Evolutionary conservation across 2,888 invertebrate genomes (phyloP).

Genomic region (Rugalucina vietnamica): DNA sequence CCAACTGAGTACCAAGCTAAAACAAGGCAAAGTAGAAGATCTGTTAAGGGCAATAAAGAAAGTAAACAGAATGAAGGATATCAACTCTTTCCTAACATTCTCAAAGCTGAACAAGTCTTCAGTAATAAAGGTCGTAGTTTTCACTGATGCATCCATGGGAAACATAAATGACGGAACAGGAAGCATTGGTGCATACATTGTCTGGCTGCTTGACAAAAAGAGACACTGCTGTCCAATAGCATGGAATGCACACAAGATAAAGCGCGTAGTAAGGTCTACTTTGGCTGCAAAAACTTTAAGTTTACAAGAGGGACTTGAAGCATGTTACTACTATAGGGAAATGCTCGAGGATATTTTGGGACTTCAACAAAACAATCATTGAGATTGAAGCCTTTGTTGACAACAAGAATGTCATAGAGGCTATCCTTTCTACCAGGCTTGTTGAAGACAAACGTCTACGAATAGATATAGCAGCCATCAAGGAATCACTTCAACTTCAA

Average conservation of each 20-base stretch:
- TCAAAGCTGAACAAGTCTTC: background rate
- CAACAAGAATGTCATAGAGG: background rate
- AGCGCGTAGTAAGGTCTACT: background rate
- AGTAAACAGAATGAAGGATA: slow-evolving; percentile 6
- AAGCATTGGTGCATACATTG: background rate
- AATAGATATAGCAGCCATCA: background rate
- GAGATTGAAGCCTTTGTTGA: no score
- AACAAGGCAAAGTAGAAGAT: slow-evolving; percentile 25
- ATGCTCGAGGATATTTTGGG: background rate
- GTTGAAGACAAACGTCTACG: background rate
- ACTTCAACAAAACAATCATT: background rate
- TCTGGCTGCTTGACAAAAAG: background rate
- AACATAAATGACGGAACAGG: background rate
- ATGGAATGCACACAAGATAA: background rate
- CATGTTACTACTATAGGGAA: background rate
- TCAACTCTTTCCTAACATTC: background rate
- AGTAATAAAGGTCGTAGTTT: background rate
- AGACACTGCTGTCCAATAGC: background rate
- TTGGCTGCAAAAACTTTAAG: background rate
- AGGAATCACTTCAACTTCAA: no score
- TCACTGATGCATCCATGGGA: background rate
- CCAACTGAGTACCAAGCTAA: slow-evolving; percentile 36
- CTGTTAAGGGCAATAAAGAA: slow-evolving; percentile 6
- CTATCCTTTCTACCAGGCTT: background rate
- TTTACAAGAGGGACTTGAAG: slow-evolving; percentile 1